These are phyloP conservation scores for Aplocera efformata DNA, from an alignment of 2,888 invertebrate genomes.

Conservation along the genomic window DNA sequence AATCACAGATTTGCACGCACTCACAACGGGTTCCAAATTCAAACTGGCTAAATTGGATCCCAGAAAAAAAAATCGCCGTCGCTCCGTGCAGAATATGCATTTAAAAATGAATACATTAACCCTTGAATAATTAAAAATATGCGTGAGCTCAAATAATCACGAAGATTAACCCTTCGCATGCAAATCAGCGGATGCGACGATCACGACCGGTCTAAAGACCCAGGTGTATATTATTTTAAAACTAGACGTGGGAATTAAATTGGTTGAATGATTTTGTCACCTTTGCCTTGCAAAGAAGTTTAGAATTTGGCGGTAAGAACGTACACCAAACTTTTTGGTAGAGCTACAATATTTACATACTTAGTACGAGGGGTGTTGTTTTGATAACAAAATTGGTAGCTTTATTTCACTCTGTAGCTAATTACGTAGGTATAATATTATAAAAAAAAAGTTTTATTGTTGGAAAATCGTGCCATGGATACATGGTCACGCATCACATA, in stretches of 20 bases:
- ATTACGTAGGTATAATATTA: too few relatives aligned
- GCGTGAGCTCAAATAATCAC: slow-evolving; percentile 75
- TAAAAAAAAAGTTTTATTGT: too few relatives aligned
- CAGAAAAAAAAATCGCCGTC: slow-evolving; percentile 53
- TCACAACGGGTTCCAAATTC: slow-evolving; percentile 55
- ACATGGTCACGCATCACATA: too few relatives aligned
- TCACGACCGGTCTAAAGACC: slow-evolving; percentile 61
- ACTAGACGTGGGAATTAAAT: slow-evolving; percentile 37
- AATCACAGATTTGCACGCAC: slow-evolving; percentile 35
- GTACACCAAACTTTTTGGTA: too few relatives aligned
- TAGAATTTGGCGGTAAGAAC: background rate
- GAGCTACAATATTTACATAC: too few relatives aligned
- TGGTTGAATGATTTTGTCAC: slow-evolving; percentile 18
- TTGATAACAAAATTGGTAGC: too few relatives aligned
- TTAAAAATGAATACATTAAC: slow-evolving; percentile 69
- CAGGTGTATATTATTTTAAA: slow-evolving; percentile 69
- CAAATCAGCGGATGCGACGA: slow-evolving; percentile 66
- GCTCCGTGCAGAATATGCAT: slow-evolving; percentile 38
- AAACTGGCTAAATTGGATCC: slow-evolving; percentile 57
- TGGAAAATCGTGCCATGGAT: too few relatives aligned
- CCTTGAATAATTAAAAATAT: slow-evolving; percentile 80
- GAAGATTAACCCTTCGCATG: slow-evolving; percentile 77
- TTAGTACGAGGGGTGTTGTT: too few relatives aligned
- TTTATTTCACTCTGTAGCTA: too few relatives aligned
- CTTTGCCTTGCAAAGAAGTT: background rate